A percentile compares a stretch with the other conserved stretches of the same genome.
phyloP scores from a whole-genome alignment of 30 jellyfish, hydroid and myxozoan species.

The Hydractinia echinata region DNA sequence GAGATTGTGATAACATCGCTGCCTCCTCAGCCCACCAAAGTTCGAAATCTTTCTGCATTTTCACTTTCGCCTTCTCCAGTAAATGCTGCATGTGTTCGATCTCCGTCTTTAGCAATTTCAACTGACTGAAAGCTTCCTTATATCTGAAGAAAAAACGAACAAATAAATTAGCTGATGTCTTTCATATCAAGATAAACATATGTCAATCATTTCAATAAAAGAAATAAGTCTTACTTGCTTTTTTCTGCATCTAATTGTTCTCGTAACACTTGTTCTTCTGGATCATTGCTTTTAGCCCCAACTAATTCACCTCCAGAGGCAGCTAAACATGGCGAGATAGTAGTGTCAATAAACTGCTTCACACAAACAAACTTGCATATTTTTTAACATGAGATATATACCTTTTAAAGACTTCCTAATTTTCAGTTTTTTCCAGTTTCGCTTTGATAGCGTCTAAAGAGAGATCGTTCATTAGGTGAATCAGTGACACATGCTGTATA shows the following conservation, averaged over 20 bases:
- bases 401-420: slow-evolving; percentile 8
- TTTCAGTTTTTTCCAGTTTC: slow-evolving; percentile 16
- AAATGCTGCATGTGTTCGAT: slow-evolving; percentile 95
- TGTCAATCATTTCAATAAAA: background rate
- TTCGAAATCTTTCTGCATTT: slow-evolving; percentile 87
- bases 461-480: background rate
- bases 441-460: slow-evolving; percentile 21
- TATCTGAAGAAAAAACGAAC: slow-evolving; percentile 41
- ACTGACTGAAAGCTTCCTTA: slow-evolving; percentile 61
- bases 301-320: background rate
- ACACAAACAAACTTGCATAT: background rate
- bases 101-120: slow-evolving; percentile 80
- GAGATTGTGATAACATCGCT: background rate
- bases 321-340: background rate
- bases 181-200: background rate
- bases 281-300: background rate
- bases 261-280: slow-evolving; percentile 1
- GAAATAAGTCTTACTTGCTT: background rate
- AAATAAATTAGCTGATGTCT: background rate
- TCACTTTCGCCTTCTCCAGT: slow-evolving; percentile 78
- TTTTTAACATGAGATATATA: background rate
- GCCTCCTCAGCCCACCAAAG: slow-evolving; percentile 87
- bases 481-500: too few relatives aligned
- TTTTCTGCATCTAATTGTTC: slow-evolving; percentile 6
- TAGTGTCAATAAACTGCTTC: background rate